Conservation (phyloP, 2,888 invertebrate species). For the Germaria angustata region DNA sequence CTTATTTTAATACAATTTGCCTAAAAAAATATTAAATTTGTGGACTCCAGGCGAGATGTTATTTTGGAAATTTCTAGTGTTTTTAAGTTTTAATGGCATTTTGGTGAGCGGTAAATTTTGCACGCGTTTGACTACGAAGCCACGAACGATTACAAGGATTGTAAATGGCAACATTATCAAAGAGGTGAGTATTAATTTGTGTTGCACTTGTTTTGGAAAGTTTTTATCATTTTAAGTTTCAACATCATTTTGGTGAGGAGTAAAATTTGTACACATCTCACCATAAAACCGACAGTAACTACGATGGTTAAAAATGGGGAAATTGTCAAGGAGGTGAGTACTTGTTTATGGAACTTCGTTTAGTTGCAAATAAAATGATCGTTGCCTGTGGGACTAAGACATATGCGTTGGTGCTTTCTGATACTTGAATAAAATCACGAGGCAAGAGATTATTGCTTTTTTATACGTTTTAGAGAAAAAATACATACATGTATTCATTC, state of each 20-base stretch:
- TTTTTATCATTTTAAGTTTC: conserved; percentile 36
- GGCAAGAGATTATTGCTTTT: too few species aligned
- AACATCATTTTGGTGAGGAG: conserved; percentile 12
- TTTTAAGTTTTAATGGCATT: conserved; percentile 21
- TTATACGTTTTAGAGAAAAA: too few species aligned
- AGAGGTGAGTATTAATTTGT: conserved; percentile 10
- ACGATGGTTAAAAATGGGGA: conserved; percentile 31
- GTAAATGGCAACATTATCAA: conserved; percentile 37
- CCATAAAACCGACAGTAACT: neutral
- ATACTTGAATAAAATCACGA: neutral
- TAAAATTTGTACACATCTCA: conserved; percentile 39
- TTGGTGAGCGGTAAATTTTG: conserved; percentile 33
- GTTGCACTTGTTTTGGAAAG: neutral
- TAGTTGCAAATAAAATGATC: neutral
- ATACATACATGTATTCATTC: too few species aligned
- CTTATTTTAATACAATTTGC: neutral
- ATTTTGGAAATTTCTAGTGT: conserved; percentile 42
- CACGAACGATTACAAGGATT: neutral
- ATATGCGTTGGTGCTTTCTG: too few species aligned
- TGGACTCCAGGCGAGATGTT: conserved; percentile 27
- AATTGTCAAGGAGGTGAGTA: conserved; percentile 35
- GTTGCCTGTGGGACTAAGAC: neutral
- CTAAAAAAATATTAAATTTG: neutral
- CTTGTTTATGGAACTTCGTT: neutral
- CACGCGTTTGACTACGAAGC: neutral